These are phyloP conservation scores for Brenthis daphne DNA, from an alignment of 2,888 invertebrate species.

Conservation along the genomic window DNA sequence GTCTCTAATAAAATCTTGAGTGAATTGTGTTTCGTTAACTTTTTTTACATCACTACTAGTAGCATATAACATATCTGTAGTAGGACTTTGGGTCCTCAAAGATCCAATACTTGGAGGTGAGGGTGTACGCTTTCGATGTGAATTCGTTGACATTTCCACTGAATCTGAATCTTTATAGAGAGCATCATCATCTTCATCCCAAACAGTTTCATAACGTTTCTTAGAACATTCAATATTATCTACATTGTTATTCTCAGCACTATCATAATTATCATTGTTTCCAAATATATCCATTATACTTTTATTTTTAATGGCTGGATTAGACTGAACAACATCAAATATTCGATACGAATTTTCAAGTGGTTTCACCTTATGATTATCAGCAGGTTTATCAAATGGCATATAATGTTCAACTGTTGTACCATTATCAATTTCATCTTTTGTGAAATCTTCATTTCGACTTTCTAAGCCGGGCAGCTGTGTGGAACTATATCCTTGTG, in stretches of 20 bases:
- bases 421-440: constrained; percentile 52
- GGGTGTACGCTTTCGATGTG: constrained; percentile 37
- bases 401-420: constrained; percentile 48
- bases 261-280: constrained; percentile 47
- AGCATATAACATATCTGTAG: constrained; percentile 53
- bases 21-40: constrained; percentile 42
- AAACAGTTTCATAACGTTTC: constrained; percentile 62
- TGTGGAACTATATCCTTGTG: constrained; percentile 37
- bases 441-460: constrained; percentile 51
- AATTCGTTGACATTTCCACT: constrained; percentile 36
- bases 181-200: constrained; percentile 78
- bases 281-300: constrained; percentile 76
- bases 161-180: constrained; percentile 64
- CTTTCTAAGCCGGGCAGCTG: constrained; percentile 23
- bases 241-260: constrained; percentile 52
- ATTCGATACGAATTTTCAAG: constrained; percentile 49
- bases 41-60: constrained; percentile 42
- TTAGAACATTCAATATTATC: constrained; percentile 55
- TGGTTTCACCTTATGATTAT: constrained; percentile 29
- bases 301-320: constrained; percentile 57
- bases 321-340: constrained; percentile 67
- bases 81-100: constrained; percentile 51
- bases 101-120: constrained; percentile 44
- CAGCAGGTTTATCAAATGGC: constrained; percentile 53
- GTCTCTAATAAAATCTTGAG: constrained; percentile 52